Percentiles rank a stretch among this genome's conserved stretches.
Conservation (phyloP, 2,888 invertebrate genomes). For the Apeira syringaria region DNA sequence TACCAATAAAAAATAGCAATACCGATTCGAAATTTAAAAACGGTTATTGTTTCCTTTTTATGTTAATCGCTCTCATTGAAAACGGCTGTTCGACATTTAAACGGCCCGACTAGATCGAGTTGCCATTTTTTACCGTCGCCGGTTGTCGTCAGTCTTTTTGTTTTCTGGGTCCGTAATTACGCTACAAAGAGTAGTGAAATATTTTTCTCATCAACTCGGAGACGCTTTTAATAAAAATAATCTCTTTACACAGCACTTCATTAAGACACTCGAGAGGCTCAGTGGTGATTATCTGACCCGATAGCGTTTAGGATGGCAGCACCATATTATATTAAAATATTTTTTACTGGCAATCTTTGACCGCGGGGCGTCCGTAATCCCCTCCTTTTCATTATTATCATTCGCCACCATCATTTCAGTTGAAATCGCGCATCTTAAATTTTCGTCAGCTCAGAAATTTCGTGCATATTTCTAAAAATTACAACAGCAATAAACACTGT, state of each 20-base stretch:
- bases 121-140: slow-evolving; percentile 62
- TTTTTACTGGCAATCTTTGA: slow-evolving; percentile 51
- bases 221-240: slow-evolving; percentile 69
- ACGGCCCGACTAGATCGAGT: slow-evolving; percentile 62
- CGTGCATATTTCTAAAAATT: slow-evolving; percentile 52
- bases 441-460: slow-evolving; percentile 46
- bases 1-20: slow-evolving; percentile 71
- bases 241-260: slow-evolving; percentile 68
- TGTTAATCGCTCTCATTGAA: slow-evolving; percentile 78
- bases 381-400: slow-evolving; percentile 67
- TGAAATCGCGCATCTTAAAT: slow-evolving; percentile 60
- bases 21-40: slow-evolving; percentile 75
- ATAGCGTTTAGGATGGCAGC: slow-evolving; percentile 66
- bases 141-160: slow-evolving; percentile 48
- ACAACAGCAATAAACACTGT: slow-evolving; percentile 50
- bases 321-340: slow-evolving; percentile 67
- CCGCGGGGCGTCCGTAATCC: slow-evolving; percentile 42
- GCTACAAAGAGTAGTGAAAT: slow-evolving; percentile 44
- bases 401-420: slow-evolving; percentile 55
- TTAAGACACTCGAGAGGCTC: slow-evolving; percentile 70
- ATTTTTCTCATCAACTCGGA: slow-evolving; percentile 56
- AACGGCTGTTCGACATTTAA: slow-evolving; percentile 71
- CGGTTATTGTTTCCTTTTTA: slow-evolving; percentile 82
- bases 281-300: slow-evolving; percentile 67
- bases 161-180: slow-evolving; percentile 48